Evolutionary conservation across 2,113 vertebrate genomes (phyloP).

Genomic region (Varanus salvator): DNA sequence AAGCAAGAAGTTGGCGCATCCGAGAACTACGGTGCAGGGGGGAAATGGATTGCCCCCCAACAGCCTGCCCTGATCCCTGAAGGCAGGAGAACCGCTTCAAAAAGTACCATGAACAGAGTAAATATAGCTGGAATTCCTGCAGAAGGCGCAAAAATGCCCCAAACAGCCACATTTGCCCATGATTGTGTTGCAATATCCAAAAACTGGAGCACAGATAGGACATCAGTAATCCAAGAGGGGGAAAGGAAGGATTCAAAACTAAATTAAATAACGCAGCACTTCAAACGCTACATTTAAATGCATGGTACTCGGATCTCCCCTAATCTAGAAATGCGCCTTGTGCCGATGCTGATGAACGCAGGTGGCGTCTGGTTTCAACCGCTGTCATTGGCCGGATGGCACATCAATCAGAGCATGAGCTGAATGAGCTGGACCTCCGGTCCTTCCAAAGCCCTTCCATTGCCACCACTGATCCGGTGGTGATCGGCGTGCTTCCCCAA

Average conservation of each 20-base stretch:
- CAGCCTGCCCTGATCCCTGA: not conserved
- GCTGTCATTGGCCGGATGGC: slow-evolving; percentile 57
- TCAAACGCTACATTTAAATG: fast-evolving
- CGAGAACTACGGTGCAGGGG: too few species aligned
- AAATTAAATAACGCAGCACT: not conserved
- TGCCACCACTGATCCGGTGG: too few species aligned
- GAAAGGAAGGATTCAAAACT: not conserved
- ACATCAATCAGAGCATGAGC: slow-evolving; percentile 41
- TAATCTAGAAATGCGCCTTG: not conserved
- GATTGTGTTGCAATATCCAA: not conserved
- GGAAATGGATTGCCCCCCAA: not conserved
- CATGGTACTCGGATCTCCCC: slow-evolving; percentile 25
- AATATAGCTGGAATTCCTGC: not conserved
- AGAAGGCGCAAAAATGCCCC: not conserved
- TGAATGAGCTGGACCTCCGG: not conserved
- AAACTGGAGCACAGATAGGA: not conserved
- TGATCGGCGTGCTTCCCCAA: too few species aligned
- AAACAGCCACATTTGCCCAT: not conserved
- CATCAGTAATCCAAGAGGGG: not conserved
- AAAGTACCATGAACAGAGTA: not conserved
- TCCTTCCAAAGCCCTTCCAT: too few species aligned
- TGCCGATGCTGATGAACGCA: slow-evolving; percentile 65
- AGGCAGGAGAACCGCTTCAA: not conserved
- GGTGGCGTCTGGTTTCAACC: slow-evolving; percentile 73
- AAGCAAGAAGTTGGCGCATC: not conserved